Base-by-base conservation (phyloP, 2,797 vertebrate genomes). In the Pitangus sulphuratus region DNA sequence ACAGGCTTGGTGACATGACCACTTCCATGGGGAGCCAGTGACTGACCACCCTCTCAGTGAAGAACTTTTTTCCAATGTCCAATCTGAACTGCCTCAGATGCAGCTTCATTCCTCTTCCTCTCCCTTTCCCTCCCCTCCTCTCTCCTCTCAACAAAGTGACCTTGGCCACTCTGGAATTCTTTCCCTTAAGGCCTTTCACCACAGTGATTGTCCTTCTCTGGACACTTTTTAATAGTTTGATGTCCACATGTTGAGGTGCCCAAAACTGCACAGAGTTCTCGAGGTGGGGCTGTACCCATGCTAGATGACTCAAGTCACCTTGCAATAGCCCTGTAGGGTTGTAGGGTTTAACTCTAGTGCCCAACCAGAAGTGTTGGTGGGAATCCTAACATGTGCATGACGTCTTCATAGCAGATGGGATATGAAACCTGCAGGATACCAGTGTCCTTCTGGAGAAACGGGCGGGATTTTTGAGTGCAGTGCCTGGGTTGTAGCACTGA, bases 351-450 rank as follows among this genome's bases (percentile, higher is more conserved):
- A 74, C 6, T 56, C 47, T 18, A 2, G 12, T 56, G 30, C 15
- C 15, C 1, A 8, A 33, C 60, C 8, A n/a, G 33, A 54, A 53
- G 10, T 4, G 11, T 22, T 57, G n/a, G 9, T 61, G 25, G 11
- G 37, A 69, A 37, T 15, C 18, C 14, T 48, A 44, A 48, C 0
- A 0, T 35, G 25, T 5, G 1, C 13, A 4, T 31, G 18, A 40
- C 6, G 71, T 17, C 8, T 54, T 31, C 40, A 26, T 4, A 31
- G 53, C 2, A 6, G 31, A 40, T 45, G 16, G 28, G 54, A 28
- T 13, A 39, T 2, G 3, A 81, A 74, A 68, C 9, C 40, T 80
- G 9, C 31, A 69, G 68, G 31, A 64, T 7, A 14, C 8, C 25
- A n/a, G 4, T 31, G n/a, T 21, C 9, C 16, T 77, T 64, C 47